A percentile compares a stretch with the other conserved stretches of the same genome.
Evolutionary conservation across 2,113 vertebrate species (phyloP).

Genomic region (Ceratotherium simum): DNA sequence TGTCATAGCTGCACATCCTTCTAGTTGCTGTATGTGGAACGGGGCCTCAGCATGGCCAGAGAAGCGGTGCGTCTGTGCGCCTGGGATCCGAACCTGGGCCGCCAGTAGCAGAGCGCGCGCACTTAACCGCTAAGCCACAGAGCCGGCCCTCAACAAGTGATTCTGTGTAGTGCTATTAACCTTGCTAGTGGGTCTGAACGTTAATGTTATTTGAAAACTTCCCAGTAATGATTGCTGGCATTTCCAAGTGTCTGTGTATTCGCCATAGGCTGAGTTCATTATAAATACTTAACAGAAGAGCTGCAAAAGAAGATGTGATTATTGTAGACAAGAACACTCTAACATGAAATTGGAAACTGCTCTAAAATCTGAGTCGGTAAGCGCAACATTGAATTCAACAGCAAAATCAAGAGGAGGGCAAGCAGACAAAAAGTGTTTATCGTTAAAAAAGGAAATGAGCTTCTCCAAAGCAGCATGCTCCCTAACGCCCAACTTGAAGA

Average conservation of each 20-base stretch:
- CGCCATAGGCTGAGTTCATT: not conserved
- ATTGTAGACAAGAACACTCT: not conserved
- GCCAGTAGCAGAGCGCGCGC: too few species aligned
- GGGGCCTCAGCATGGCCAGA: too few species aligned
- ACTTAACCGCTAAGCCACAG: too few species aligned
- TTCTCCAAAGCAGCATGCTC: not conserved
- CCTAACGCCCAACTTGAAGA: not conserved
- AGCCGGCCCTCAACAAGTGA: not conserved
- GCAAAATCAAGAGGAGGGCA: not conserved
- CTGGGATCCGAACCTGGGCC: too few species aligned
- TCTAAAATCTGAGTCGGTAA: not conserved
- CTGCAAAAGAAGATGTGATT: not conserved
- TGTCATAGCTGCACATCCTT: too few species aligned
- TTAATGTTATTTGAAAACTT: not conserved
- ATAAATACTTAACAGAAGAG: not conserved
- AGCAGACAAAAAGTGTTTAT: not conserved
- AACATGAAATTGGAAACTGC: not conserved
- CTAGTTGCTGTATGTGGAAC: too few species aligned
- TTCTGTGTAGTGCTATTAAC: not conserved
- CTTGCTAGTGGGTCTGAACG: not conserved
- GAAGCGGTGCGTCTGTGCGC: too few species aligned
- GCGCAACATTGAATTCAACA: not conserved
- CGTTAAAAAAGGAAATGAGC: constrained; percentile 4
- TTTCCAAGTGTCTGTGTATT: not conserved
- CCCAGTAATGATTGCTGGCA: not conserved